Evolutionary conservation across 1,140 invertebrate genomes (phyloP), one percentile per base, ranked within the genome.

Genomic region (Aphaenogaster rudis): DNA sequence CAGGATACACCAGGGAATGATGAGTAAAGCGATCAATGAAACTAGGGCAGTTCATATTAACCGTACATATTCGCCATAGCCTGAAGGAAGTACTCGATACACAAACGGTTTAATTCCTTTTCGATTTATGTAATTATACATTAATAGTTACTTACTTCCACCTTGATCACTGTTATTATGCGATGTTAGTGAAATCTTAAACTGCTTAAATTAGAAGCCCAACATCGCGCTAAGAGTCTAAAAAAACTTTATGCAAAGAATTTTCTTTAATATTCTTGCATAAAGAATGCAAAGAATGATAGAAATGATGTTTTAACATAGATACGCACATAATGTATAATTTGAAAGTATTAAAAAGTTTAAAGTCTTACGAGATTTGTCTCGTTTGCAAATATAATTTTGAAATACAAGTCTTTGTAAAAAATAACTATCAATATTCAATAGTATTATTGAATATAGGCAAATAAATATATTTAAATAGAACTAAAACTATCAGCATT

Each of bases 41-140:
- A 81, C 79, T 81, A 71, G 79, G 52, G 63, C 66, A 71, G 36
- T 42, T 71, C 11, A 21, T 57, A 69, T 57, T 80, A 69, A 5
- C 36, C 6, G n/a, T 52, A 42, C 13, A 42, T 45, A 81, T 71
- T 42, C 15, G n/a, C 39, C 8, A 45, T 71, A 71, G 48, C 64
- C 21, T 42, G 13, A 71, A 71, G 50, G 36, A 81, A 39, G 2
- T 81, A 57, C 8, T n/a, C 50, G 45, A 64, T 36, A 59, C 28
- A 48, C 63, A 80, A 69, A 80, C 5, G 48, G 1, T 15, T 71
- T 42, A 15, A 54, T 80, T n/a, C 21, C 36, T 8, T 71, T 81
- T 45, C 15, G 9, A 71, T 61, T 81, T 7, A 69, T 28, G 21
- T 54, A 21, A 59, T 71, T 71, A 71, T 11, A 79, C 11, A 13